Conservation (phyloP, 1,140 invertebrate genomes). For the Protaetia brevitarsis region DNA sequence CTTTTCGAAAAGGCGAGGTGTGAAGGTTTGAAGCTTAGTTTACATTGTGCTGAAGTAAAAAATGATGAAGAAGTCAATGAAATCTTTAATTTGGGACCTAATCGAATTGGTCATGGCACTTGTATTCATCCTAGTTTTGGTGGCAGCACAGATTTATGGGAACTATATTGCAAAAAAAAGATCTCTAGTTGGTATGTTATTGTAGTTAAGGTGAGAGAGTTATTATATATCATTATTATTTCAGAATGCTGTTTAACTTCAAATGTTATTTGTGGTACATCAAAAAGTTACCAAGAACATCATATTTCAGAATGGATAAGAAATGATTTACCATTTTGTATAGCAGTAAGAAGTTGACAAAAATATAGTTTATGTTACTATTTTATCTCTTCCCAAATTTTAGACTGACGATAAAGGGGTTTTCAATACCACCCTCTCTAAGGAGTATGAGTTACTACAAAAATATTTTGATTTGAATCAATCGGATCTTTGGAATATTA, state of each 20-base stretch:
- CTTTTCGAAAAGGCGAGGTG: slow-evolving; percentile 61
- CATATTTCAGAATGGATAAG: slow-evolving; percentile 64
- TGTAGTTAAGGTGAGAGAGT: slow-evolving; percentile 9
- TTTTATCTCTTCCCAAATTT: slow-evolving; percentile 41
- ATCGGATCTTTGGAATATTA: slow-evolving; percentile 54
- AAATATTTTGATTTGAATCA: slow-evolving; percentile 56
- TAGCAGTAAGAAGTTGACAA: slow-evolving; percentile 57
- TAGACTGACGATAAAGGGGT: slow-evolving; percentile 89
- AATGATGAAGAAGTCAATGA: slow-evolving; percentile 63
- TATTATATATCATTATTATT: slow-evolving; percentile 42
- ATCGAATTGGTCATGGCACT: slow-evolving; percentile 78
- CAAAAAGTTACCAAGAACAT: slow-evolving; percentile 57
- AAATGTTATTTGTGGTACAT: slow-evolving; percentile 65
- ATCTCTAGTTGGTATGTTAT: slow-evolving; percentile 61
- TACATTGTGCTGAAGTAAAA: slow-evolving; percentile 75
- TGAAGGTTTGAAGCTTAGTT: slow-evolving; percentile 64
- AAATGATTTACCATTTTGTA: slow-evolving; percentile 58
- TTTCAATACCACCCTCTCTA: slow-evolving; percentile 69
- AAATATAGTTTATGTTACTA: slow-evolving; percentile 24
- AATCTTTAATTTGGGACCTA: slow-evolving; percentile 68
- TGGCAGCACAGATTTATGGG: slow-evolving; percentile 53
- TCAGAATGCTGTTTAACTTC: slow-evolving; percentile 76
- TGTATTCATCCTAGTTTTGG: slow-evolving; percentile 63
- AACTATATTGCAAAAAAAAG: slow-evolving; percentile 50
- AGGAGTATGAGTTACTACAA: slow-evolving; percentile 63